Percentiles rank a stretch among this genome's conserved stretches.
phyloP scores from a whole-genome alignment of 1,140 invertebrate genomes.

The Heliothis subflexa region DNA sequence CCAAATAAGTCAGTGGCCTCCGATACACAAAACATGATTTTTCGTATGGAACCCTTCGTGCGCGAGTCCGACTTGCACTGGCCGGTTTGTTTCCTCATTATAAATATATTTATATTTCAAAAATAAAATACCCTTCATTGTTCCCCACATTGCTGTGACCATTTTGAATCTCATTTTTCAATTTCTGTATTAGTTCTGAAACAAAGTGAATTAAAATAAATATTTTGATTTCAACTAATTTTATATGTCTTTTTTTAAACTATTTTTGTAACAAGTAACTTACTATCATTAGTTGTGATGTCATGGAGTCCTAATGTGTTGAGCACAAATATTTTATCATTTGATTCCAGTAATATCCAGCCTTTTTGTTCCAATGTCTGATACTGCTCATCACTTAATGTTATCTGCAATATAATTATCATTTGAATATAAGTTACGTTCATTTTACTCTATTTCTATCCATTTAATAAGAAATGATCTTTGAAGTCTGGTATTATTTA shows the following conservation, averaged over 20 bases:
- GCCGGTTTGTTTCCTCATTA: too few species aligned
- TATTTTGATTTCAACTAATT: neutral
- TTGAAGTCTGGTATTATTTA: too few species aligned
- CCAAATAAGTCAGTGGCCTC: too few species aligned
- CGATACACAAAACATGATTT: too few species aligned
- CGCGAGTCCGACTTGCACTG: too few species aligned
- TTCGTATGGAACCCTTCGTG: too few species aligned
- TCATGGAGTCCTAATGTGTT: slow-evolving; percentile 76
- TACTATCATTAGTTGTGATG: slow-evolving; percentile 74
- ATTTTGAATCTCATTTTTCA: slow-evolving; percentile 60
- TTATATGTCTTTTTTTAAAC: neutral
- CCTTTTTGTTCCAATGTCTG: slow-evolving; percentile 74
- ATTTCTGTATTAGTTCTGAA: slow-evolving; percentile 73
- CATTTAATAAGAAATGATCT: too few species aligned
- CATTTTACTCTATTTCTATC: too few species aligned
- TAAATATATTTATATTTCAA: too few species aligned
- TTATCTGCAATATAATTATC: slow-evolving; percentile 66
- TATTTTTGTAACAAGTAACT: slow-evolving; percentile 34
- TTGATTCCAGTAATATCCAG: slow-evolving; percentile 76
- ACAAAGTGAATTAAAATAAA: slow-evolving; percentile 33
- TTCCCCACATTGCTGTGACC: slow-evolving; percentile 9
- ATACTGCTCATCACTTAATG: slow-evolving; percentile 77
- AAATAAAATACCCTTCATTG: slow-evolving; percentile 3
- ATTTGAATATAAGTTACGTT: neutral
- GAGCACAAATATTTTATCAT: slow-evolving; percentile 77